A percentile compares a stretch with the other conserved stretches of the same genome.
These are phyloP conservation scores for Chascanopsetta lugubris DNA, from an alignment of 2,113 vertebrate species.

Conservation along the genomic window DNA sequence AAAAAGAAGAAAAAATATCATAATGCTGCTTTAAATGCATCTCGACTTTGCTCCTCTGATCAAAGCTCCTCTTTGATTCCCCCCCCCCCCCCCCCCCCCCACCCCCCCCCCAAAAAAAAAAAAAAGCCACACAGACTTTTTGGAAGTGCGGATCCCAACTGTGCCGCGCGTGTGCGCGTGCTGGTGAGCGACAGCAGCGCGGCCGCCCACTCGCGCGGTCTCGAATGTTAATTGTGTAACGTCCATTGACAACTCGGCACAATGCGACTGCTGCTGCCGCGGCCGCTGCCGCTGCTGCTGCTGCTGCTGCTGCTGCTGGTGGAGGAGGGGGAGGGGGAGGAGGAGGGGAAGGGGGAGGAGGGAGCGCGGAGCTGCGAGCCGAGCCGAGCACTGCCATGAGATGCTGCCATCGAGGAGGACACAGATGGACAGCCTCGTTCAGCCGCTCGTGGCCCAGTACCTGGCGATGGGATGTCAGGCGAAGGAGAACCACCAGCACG, in stretches of 20 bases:
- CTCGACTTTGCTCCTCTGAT: not conserved
- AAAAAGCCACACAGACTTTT: not conserved
- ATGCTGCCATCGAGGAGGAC: conserved; percentile 74
- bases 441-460: conserved; percentile 81
- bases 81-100: too few species aligned
- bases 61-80: not conserved
- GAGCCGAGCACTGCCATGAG: conserved; percentile 62
- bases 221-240: conserved; percentile 69
- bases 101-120: too few species aligned
- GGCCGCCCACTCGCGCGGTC: conserved; percentile 72
- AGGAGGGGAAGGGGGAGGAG: too few species aligned
- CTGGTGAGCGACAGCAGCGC: conserved; percentile 66
- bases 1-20: not conserved
- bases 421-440: conserved; percentile 81
- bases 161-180: too few species aligned
- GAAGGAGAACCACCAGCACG: conserved; percentile 69
- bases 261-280: conserved; percentile 48
- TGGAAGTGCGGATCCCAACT: not conserved
- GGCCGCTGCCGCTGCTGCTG: too few species aligned
- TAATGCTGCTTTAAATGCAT: not conserved
- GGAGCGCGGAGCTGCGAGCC: conserved; percentile 61
- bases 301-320: too few species aligned
- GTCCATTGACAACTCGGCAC: conserved; percentile 72
- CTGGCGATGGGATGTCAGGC: conserved; percentile 80
- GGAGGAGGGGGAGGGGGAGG: too few species aligned